phyloP scores from a whole-genome alignment of 2,888 invertebrate genomes.

The Papilio gigon region DNA sequence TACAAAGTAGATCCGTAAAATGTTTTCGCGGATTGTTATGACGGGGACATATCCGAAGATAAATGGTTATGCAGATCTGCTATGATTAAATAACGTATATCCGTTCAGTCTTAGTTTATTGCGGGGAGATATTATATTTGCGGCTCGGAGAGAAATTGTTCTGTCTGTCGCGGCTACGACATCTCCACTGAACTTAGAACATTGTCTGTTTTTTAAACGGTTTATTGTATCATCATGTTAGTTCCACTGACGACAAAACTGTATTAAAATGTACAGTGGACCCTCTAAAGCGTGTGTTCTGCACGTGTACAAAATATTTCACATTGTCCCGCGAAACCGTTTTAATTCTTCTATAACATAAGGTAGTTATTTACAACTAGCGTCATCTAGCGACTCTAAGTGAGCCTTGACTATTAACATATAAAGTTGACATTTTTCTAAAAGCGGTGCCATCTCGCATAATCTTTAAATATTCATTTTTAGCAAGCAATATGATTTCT shows the following conservation, averaged over 20 bases:
- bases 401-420: no score
- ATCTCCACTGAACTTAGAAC: not conserved
- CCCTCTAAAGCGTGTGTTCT: not conserved
- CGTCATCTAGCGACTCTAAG: no score
- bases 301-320: no score
- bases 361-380: no score
- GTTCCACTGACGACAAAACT: not conserved
- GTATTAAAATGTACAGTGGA: not conserved
- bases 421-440: no score
- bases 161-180: not conserved
- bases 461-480: no score
- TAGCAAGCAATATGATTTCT: not conserved
- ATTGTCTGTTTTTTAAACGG: conserved; percentile 9
- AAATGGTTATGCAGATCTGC: conserved; percentile 18
- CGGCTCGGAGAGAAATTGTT: conserved; percentile 7
- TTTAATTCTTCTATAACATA: no score
- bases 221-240: no score
- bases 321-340: no score
- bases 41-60: conserved; percentile 20
- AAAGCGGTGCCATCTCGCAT: no score
- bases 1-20: not conserved
- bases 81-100: conserved; percentile 17
- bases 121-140: conserved; percentile 14
- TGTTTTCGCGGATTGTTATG: conserved; percentile 15
- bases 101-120: conserved; percentile 6